A percentile compares a stretch with the other conserved stretches of the same genome.
phyloP scores from a whole-genome alignment of 2,888 invertebrate genomes.

The Lagria hirta region DNA sequence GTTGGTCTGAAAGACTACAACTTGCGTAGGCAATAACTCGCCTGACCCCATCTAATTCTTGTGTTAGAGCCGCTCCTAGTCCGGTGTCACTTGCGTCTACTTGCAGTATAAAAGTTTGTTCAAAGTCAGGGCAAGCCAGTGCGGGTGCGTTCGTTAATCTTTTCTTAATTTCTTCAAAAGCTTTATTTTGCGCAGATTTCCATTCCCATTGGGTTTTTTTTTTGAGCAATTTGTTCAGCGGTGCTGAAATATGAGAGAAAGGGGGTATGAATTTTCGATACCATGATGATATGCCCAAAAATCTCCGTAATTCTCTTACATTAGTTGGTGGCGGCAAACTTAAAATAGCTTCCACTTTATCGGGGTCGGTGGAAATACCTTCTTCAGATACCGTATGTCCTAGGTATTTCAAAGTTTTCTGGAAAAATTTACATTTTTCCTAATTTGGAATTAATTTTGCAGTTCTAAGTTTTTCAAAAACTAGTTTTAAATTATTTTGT shows the following conservation, averaged over 20 bases:
- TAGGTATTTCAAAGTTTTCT: conserved; percentile 27
- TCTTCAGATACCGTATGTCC: conserved; percentile 27
- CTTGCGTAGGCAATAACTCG: conserved; percentile 28
- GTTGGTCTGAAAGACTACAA: no score
- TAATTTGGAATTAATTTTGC: conserved; percentile 30
- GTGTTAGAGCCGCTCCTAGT: conserved; percentile 31
- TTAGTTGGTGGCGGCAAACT: conserved; percentile 24
- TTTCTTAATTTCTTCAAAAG: conserved; percentile 17
- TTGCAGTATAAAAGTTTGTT: conserved; percentile 29
- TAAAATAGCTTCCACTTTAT: conserved; percentile 27
- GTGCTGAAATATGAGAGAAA: conserved; percentile 26
- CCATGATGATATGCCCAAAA: conserved; percentile 31
- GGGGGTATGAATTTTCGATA: conserved; percentile 31
- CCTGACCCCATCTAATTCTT: conserved; percentile 23
- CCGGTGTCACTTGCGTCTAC: conserved; percentile 32
- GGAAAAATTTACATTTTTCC: conserved; percentile 27
- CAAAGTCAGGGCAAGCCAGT: conserved; percentile 28
- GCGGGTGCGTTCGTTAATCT: conserved; percentile 24
- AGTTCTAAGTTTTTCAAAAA: no score
- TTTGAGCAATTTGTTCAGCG: conserved; percentile 19
- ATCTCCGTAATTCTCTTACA: no score
- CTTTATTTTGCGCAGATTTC: conserved; percentile 18
- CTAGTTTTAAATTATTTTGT: no score
- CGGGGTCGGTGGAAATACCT: conserved; percentile 27
- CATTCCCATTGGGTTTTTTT: conserved; percentile 27